Base-by-base conservation (phyloP, 2,888 invertebrate species). In the Amphipyra berbera region DNA sequence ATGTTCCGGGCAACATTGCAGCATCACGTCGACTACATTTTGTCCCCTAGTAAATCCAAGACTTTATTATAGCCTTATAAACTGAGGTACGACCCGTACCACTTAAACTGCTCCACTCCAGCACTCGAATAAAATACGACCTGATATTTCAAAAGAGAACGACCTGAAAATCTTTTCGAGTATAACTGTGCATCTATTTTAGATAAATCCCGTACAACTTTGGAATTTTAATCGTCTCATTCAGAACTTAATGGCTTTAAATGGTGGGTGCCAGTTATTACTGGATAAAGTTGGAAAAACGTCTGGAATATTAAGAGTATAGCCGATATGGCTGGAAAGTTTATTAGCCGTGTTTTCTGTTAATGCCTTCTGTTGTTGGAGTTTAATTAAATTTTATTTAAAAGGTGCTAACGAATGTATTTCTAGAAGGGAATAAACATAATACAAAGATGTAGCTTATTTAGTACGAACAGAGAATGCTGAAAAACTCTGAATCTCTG, bases 221-320 rank as follows among this genome's bases (percentile, higher is more conserved):
- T 6, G 35, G 77, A 78, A 78, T 78, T 68, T 76, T 64, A 76
- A 78, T 73, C 52, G 65, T 78, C 62, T 63, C 75, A 55, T 78
- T 70, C 58, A 64, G 59, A 55, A 66, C 61, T 42, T 73, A 78
- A 78, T 76, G 69, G 78, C 78, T 69, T 60, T 78, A 63, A 76
- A 76, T 55, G 61, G 61, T 41, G 14, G 54, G 56, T 37, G 33
- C 46, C 67, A 59, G 65, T 61, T 66, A 64, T 70, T 47, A 69
- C 76, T 60, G 65, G 50, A 58, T 57, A 44, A 76, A 76, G 73
- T 78, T 65, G 47, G 50, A 52, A 49, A 61, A 67, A 62, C 50
- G 64, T 38, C 62, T 60, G 52, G 78, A 72, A 77, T 77, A 69
- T 58, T 72, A 77, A 77, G 54, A 58, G 57, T 45, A 21, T 46